Base-by-base conservation (phyloP, 2,888 invertebrate species). In the Nemotelus nigrinus region DNA sequence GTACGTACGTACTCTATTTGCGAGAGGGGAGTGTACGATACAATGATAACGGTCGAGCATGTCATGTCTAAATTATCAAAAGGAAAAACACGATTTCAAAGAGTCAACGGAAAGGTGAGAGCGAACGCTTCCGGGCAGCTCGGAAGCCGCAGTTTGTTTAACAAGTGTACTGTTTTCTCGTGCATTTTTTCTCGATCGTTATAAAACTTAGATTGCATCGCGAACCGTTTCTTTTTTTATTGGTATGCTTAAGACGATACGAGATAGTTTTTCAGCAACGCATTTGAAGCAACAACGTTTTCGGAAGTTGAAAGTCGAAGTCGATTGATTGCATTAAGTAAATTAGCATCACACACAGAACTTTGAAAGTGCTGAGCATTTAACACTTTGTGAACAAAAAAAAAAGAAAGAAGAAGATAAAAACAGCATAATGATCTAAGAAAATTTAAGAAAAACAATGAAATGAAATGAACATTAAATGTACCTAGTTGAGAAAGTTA, bases 401-500 rank as follows among this genome's bases (percentile, higher is more conserved):
- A 79, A 78, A 71, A 55, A 44, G 43, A 57, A 71, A 71, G 25
- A 71, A 71, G 53, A 25, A 25, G 25, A 25, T 25, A 25, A 25
- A 64, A 76, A 60, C 60, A 63, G 63, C 75, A 75, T 75, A 76
- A 74, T 57, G 74, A 60, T 63, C 63, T 57, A 78, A 78, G 76
- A 55, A 76, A 76, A 8, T 77, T 68, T 78, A 77, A 80, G 70
- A 80, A 74, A 64, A 78, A 67, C 55, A 76, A 76, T 68, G 71
- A 25, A 25, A 25, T 25, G 25, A 25, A 25, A 76, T 77, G 77
- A 78, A 78, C 76, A 79, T 81, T 81, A 81, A 80, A 78, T 81
- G 81, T 81, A 81, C 80, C 81, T 81, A 81, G 81, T 79, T 79
- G 80, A 81, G 78, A 79, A 78, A 80, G 78, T 78, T 77, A 70